Conservation (phyloP, 2,797 vertebrate genomes). For the Buceros bicornis region DNA sequence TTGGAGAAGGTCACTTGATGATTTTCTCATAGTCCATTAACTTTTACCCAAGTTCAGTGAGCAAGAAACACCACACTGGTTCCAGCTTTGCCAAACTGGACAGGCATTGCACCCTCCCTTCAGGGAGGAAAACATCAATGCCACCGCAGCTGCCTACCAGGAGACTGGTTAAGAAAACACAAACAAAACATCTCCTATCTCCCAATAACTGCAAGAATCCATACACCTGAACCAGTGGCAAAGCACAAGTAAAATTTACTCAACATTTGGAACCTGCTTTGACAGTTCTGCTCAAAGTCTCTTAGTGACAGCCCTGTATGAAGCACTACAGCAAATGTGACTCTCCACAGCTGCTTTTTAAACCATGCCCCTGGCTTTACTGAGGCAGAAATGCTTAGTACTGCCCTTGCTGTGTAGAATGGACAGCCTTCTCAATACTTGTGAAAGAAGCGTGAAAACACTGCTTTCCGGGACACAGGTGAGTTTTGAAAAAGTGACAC, state of each 20-base stretch:
- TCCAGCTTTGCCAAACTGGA: background rate
- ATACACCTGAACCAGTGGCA: background rate
- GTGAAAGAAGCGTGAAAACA: background rate
- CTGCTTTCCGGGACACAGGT: background rate
- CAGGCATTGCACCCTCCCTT: background rate
- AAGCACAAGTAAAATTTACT: background rate
- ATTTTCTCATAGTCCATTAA: background rate
- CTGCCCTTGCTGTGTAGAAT: background rate
- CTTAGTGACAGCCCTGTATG: background rate
- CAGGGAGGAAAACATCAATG: background rate
- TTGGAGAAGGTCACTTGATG: constrained; percentile 3
- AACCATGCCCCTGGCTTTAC: background rate
- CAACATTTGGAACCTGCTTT: background rate
- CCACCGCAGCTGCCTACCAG: background rate
- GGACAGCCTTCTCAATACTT: background rate
- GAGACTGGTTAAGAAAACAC: background rate
- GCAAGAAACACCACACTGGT: background rate
- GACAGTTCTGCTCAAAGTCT: background rate
- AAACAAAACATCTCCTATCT: background rate
- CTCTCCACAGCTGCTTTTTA: background rate
- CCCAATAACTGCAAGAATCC: background rate
- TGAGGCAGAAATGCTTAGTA: background rate
- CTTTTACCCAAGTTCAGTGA: background rate
- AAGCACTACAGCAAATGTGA: background rate
- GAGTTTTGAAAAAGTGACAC: background rate